Base-by-base conservation (phyloP, 30 jellyfish, hydroid and myxozoan genomes). In the Turritopsis rubra region DNA sequence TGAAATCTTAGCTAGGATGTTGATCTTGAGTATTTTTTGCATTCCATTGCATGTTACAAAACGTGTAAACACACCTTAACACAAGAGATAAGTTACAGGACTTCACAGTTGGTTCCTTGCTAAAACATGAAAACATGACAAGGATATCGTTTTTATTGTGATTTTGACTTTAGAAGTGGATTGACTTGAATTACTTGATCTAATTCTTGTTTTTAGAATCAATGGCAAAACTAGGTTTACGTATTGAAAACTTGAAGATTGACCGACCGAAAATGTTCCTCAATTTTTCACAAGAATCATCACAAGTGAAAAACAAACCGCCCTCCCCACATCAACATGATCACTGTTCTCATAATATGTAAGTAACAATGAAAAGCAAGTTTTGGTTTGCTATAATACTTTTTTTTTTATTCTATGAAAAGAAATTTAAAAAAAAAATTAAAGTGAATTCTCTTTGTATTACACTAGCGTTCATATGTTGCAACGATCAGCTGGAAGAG, bases 331-430 rank as follows among this genome's bases (percentile, higher is more conserved):
- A 74, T 52, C 28, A 74, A 29, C 82, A 74, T 24, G 65, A 74
- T 22, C 82, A 26, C 24, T 29, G 54, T 24, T 74, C 82, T n/a
- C 82, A 74, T 29, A 74, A 74, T 74, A 52, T 74, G 82, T 74
- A 74, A 74, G 82, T 74, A 9, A 41, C 5, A 41, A 3, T 3
- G 60, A 41, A n/a, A n/a, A n/a, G n/a, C n/a, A n/a, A n/a, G n/a
- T n/a, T n/a, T n/a, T n/a, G n/a, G n/a, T n/a, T n/a, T n/a, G n/a
- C n/a, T n/a, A n/a, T n/a, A n/a, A n/a, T n/a, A n/a, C n/a, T n/a
- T n/a, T n/a, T n/a, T n/a, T n/a, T n/a, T n/a, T n/a, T n/a, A n/a
- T n/a, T 41, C 60, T 41, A 13, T 41, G 60, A 41, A 3, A 5
- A 41, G 5, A 3, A 41, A 41, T 13, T 41, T 41, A 13, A 41